A percentile compares a stretch with the other conserved stretches of the same genome.
Conservation (phyloP, 2,797 vertebrate genomes). For the Synanceia verrucosa region DNA sequence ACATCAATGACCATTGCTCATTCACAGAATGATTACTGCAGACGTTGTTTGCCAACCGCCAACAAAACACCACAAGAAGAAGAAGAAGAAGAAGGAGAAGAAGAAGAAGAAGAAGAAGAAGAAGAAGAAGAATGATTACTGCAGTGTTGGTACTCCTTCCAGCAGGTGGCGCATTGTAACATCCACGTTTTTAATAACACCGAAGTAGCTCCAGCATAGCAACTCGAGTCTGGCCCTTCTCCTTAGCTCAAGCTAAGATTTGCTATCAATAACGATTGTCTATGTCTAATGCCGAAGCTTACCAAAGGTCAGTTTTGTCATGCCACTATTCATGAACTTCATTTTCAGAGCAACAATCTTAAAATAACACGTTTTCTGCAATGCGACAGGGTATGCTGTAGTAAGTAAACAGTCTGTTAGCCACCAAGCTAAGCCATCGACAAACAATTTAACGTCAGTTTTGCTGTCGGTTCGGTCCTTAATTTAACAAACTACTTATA, state of each 20-base stretch:
- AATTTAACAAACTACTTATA: background rate
- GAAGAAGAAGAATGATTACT: background rate
- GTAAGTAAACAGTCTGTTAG: conserved; percentile 42
- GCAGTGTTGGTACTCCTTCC: conserved; percentile 10
- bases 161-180: conserved; percentile 15
- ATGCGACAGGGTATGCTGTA: background rate
- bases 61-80: no score
- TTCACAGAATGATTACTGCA: no score
- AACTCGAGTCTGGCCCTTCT: no score
- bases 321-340: background rate
- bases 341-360: rapidly evolving
- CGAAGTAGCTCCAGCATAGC: background rate
- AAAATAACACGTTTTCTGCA: rapidly evolving
- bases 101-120: no score
- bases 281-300: background rate
- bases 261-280: background rate
- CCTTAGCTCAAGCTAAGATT: background rate
- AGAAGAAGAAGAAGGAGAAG: no score
- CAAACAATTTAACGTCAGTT: background rate
- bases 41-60: no score
- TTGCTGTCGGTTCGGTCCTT: background rate
- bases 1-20: no score
- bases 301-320: background rate
- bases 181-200: rapidly evolving
- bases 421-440: background rate